Conservation (phyloP, 35 echinoderm and acorn worm genomes). For the Ophioderma brevispina region DNA sequence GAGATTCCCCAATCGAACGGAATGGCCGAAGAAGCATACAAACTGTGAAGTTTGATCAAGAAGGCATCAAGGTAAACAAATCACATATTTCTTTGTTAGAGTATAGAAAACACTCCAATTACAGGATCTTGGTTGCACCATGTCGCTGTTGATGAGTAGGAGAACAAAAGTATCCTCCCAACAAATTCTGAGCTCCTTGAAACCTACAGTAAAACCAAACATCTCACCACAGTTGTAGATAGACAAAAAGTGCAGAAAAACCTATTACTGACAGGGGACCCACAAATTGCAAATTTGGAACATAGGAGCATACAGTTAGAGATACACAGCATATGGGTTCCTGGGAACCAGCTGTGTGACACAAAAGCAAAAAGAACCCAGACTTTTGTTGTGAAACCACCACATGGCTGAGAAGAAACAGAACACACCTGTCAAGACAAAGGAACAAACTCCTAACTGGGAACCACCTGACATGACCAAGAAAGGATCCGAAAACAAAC, state of each 20-base stretch:
- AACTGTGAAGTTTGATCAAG: slow-evolving; percentile 19
- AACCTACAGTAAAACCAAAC: neutral
- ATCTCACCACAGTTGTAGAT: neutral
- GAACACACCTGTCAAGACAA: too few relatives aligned
- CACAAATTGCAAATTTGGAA: too few relatives aligned
- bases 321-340: too few relatives aligned
- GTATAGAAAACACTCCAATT: slow-evolving; percentile 7
- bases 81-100: neutral
- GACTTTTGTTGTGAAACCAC: too few relatives aligned
- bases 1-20: slow-evolving; percentile 21
- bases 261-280: too few relatives aligned
- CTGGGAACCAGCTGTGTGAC: too few relatives aligned
- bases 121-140: slow-evolving; percentile 9
- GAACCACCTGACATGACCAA: too few relatives aligned
- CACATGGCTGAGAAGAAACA: neutral
- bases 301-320: too few relatives aligned
- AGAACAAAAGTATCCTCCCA: neutral
- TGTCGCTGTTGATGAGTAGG: neutral
- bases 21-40: slow-evolving; percentile 18
- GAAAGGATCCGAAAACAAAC: too few relatives aligned
- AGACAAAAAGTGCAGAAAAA: neutral
- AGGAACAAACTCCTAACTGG: too few relatives aligned
- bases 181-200: neutral
- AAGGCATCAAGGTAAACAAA: slow-evolving; percentile 12
- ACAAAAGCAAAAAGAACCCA: too few relatives aligned